Evolutionary conservation across 1,140 invertebrate species (phyloP).

Genomic region (Caerostris extrusa): DNA sequence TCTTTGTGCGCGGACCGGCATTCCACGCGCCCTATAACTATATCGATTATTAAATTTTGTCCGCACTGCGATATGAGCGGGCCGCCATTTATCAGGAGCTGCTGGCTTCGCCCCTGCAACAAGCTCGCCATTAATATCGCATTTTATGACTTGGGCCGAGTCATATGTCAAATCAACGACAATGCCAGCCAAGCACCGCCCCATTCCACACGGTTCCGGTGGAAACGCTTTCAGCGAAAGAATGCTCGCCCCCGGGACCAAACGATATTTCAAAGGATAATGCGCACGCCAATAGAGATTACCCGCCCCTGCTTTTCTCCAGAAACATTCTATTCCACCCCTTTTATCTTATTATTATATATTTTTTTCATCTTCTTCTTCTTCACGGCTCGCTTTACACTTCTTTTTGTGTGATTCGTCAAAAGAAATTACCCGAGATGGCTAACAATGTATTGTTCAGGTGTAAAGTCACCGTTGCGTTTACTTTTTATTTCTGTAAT

Average conservation of each 20-base stretch:
- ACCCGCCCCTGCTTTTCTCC: not conserved
- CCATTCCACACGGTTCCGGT: not conserved
- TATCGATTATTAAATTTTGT: slow-evolving; percentile 78
- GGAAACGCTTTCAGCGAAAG: slow-evolving; percentile 70
- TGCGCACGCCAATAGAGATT: slow-evolving; percentile 50
- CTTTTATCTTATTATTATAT: too few relatives aligned
- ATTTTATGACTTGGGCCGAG: slow-evolving; percentile 75
- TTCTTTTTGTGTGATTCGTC: too few relatives aligned
- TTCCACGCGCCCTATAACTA: slow-evolving; percentile 72
- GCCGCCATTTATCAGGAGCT: slow-evolving; percentile 69
- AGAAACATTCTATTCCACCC: too few relatives aligned
- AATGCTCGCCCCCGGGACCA: slow-evolving; percentile 39
- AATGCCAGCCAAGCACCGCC: slow-evolving; percentile 69
- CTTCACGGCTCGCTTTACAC: too few relatives aligned
- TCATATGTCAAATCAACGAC: slow-evolving; percentile 78
- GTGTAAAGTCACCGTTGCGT: too few relatives aligned
- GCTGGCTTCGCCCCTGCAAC: slow-evolving; percentile 48
- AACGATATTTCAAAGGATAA: slow-evolving; percentile 66
- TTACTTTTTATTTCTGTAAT: too few relatives aligned
- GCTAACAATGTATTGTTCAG: too few relatives aligned
- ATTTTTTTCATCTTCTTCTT: too few relatives aligned
- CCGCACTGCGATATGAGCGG: slow-evolving; percentile 63
- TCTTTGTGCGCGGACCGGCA: slow-evolving; percentile 61
- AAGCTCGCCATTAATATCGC: slow-evolving; percentile 76
- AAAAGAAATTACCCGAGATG: too few relatives aligned